Evolutionary conservation across 2,888 invertebrate genomes (phyloP).

Genomic region (Cheilosia vernalis): DNA sequence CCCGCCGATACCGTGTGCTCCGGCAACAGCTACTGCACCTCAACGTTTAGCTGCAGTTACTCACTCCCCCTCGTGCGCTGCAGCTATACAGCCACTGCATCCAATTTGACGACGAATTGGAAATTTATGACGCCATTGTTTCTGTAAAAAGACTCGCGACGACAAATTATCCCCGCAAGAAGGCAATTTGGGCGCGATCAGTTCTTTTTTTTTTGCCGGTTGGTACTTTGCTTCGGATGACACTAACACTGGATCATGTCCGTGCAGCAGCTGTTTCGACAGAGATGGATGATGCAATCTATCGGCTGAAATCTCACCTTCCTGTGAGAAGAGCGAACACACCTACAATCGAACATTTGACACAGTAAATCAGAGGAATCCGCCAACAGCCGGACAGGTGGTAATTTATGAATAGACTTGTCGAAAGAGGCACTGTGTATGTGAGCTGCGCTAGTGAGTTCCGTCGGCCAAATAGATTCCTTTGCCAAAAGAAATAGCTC

Average conservation of each 20-base stretch:
- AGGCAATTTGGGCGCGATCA: slow-evolving; percentile 40
- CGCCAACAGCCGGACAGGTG: slow-evolving; percentile 64
- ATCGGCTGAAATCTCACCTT: slow-evolving; percentile 44
- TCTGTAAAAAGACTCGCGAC: slow-evolving; percentile 53
- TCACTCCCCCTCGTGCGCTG: slow-evolving; percentile 16
- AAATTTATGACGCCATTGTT: slow-evolving; percentile 70
- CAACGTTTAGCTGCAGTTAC: slow-evolving; percentile 7
- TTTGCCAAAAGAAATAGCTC: slow-evolving; percentile 51
- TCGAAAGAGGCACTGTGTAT: slow-evolving; percentile 1
- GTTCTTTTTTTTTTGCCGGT: slow-evolving; percentile 9
- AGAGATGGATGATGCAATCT: slow-evolving; percentile 62
- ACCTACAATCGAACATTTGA: slow-evolving; percentile 68
- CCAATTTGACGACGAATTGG: slow-evolving; percentile 66
- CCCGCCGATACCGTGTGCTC: slow-evolving; percentile 19
- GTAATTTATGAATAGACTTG: slow-evolving; percentile 64
- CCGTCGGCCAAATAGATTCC: slow-evolving; percentile 29
- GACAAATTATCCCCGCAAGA: slow-evolving; percentile 64
- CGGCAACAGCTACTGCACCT: slow-evolving; percentile 16
- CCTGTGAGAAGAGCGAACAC: slow-evolving; percentile 24
- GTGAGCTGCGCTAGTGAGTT: not conserved
- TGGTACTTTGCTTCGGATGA: slow-evolving; percentile 20
- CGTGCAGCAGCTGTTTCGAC: slow-evolving; percentile 56
- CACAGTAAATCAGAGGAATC: slow-evolving; percentile 68
- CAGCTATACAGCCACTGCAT: slow-evolving; percentile 12
- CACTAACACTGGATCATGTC: slow-evolving; percentile 47